phyloP scores from a whole-genome alignment of 2,888 invertebrate species.

The Biston stratarius region DNA sequence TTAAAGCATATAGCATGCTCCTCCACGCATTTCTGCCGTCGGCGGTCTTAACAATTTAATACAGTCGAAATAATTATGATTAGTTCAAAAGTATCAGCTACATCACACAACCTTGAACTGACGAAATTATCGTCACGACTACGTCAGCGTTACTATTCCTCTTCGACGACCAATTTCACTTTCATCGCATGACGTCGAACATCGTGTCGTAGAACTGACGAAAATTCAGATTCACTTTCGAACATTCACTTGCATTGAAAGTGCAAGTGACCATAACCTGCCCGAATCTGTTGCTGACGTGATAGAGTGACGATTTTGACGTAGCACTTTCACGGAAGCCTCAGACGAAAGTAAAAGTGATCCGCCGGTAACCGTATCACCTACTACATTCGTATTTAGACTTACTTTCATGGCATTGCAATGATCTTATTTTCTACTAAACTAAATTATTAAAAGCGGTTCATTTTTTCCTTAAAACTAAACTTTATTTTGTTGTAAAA shows the following conservation, averaged over 20 bases:
- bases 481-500: too few relatives aligned
- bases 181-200: conserved; percentile 36
- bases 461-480: too few relatives aligned
- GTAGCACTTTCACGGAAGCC: conserved; percentile 53
- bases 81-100: too few relatives aligned
- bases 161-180: conserved; percentile 25
- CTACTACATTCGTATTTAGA: conserved; percentile 50
- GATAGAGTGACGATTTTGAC: conserved; percentile 51
- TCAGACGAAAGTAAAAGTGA: conserved; percentile 58
- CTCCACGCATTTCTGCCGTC: too few relatives aligned
- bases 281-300: conserved; percentile 48
- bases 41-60: too few relatives aligned
- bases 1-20: too few relatives aligned
- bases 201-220: conserved; percentile 32
- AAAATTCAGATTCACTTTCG: conserved; percentile 57
- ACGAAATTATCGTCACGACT: conserved; percentile 15
- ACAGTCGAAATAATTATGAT: too few relatives aligned
- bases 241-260: conserved; percentile 65
- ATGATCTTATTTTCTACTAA: not conserved
- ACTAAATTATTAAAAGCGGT: too few relatives aligned
- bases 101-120: not conserved
- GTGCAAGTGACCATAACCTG: conserved; percentile 69
- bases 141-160: conserved; percentile 16
- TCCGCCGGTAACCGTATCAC: conserved; percentile 42
- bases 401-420: conserved; percentile 24